Evolutionary conservation across 2,113 vertebrate genomes (phyloP).

Genomic region (Coregonus clupeaformis): DNA sequence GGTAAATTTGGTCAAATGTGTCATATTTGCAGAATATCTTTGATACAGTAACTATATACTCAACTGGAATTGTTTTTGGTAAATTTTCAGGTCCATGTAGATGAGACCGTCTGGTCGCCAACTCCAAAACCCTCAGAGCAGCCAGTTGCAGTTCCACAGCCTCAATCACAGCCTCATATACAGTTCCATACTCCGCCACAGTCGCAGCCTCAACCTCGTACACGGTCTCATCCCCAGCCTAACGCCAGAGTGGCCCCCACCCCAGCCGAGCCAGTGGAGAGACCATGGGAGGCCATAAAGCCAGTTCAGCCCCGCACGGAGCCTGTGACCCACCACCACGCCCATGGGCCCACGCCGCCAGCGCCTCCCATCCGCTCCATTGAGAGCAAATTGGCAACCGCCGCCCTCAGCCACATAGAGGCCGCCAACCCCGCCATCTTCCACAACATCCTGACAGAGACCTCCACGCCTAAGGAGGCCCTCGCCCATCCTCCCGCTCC

Average conservation of each 20-base stretch:
- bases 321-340: slow-evolving; percentile 70
- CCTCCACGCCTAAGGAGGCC: slow-evolving; percentile 74
- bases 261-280: slow-evolving; percentile 76
- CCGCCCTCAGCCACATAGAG: slow-evolving; percentile 80
- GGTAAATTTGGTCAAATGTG: slow-evolving; percentile 34
- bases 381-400: slow-evolving; percentile 85
- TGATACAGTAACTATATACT: neutral
- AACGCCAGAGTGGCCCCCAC: slow-evolving; percentile 62
- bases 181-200: neutral
- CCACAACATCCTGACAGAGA: slow-evolving; percentile 73
- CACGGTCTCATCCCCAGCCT: slow-evolving; percentile 33
- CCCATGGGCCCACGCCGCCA: slow-evolving; percentile 71
- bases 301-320: slow-evolving; percentile 71
- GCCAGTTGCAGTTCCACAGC: slow-evolving; percentile 32
- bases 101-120: slow-evolving; percentile 31
- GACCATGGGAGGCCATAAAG: slow-evolving; percentile 75
- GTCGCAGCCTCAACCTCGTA: slow-evolving; percentile 22
- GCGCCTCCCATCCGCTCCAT: slow-evolving; percentile 82
- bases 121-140: slow-evolving; percentile 52
- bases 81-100: slow-evolving; percentile 58
- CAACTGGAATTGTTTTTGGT: slow-evolving; percentile 14
- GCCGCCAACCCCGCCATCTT: slow-evolving; percentile 66
- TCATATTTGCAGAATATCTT: slow-evolving; percentile 19
- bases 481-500: slow-evolving; percentile 72
- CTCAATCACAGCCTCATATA: slow-evolving; percentile 35